Conservation (phyloP, 2,797 vertebrate species). For the Phylloscopus collybita region DNA sequence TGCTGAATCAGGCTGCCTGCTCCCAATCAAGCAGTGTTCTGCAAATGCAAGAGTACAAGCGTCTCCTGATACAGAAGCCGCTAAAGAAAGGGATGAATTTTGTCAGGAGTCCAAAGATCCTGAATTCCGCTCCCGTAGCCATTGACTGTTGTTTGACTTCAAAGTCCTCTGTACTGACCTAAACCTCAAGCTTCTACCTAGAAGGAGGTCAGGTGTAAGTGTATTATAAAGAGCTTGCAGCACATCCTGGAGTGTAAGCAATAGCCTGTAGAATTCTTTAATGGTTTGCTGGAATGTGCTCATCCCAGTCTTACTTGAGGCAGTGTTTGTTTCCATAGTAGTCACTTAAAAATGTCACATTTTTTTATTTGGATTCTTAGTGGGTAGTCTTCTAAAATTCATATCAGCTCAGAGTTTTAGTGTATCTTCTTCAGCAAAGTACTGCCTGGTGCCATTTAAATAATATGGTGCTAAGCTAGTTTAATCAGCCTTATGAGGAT, state of each 20-base stretch:
- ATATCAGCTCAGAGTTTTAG: neutral
- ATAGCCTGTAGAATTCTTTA: neutral
- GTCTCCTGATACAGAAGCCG: neutral
- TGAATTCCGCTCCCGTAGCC: neutral
- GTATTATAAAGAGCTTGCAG: neutral
- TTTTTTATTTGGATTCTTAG: neutral
- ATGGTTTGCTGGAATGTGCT: neutral
- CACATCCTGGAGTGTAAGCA: neutral
- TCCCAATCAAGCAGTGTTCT: neutral
- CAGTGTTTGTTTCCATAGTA: neutral
- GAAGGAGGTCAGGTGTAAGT: neutral
- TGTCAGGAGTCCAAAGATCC: neutral
- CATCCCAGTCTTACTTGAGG: neutral
- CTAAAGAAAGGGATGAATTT: neutral
- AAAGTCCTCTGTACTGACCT: neutral
- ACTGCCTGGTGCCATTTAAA: neutral
- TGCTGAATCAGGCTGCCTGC: slow-evolving; percentile 1
- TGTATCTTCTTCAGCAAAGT: neutral
- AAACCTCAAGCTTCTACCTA: neutral
- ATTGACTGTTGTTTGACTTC: neutral
- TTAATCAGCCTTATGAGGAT: slow-evolving; percentile 41
- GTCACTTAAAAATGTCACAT: neutral
- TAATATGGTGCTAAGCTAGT: neutral
- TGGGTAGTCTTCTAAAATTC: neutral
- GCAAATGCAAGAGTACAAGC: neutral